Evolutionary conservation across 2,797 vertebrate species (phyloP).

Genomic region (Eurystomus glaucurus): DNA sequence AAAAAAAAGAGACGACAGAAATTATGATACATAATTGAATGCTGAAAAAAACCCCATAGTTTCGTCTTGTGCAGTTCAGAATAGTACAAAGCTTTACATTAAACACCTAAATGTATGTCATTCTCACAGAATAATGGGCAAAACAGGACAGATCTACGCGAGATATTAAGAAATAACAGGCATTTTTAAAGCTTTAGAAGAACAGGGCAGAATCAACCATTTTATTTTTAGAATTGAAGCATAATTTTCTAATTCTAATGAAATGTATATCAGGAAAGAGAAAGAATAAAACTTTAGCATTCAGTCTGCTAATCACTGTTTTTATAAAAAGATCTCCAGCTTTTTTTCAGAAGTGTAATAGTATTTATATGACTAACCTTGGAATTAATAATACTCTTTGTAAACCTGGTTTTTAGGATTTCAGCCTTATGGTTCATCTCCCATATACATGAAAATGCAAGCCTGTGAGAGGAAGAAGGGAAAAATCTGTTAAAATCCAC

Average conservation of each 20-base stretch:
- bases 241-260: not conserved
- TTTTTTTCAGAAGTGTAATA: not conserved
- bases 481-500: constrained; percentile 1
- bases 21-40: not conserved
- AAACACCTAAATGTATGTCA: not conserved
- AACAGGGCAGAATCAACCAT: not conserved
- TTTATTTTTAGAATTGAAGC: not conserved
- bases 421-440: constrained; percentile 93
- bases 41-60: not conserved
- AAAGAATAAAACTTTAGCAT: not conserved
- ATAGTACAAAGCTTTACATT: not conserved
- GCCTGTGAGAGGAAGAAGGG: constrained; percentile 70
- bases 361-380: constrained; percentile 86
- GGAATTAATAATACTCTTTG: constrained; percentile 96
- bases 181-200: not conserved
- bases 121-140: not conserved
- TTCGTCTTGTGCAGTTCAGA: not conserved
- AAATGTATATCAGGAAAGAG: not conserved
- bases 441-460: constrained; percentile 99
- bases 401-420: constrained; percentile 92
- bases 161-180: not conserved
- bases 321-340: not conserved
- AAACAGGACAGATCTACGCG: not conserved
- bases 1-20: not conserved
- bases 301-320: not conserved